Conservation (phyloP, 2,888 invertebrate genomes). For the Leptopilina syphax region DNA sequence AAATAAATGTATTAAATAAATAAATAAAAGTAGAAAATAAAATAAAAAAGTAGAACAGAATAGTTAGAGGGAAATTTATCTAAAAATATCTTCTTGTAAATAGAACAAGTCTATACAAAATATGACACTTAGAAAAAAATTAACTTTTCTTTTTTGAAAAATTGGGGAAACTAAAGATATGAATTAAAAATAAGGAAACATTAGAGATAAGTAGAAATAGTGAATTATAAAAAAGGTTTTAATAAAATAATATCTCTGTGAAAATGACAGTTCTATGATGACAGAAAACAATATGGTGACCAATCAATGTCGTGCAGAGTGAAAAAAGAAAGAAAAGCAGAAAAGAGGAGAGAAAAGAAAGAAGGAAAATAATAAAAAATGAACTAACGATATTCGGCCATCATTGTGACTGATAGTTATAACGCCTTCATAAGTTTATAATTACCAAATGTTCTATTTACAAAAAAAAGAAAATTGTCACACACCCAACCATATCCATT, state of each 20-base stretch:
- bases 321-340: conserved; percentile 9
- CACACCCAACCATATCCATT: conserved; percentile 8
- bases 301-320: conserved; percentile 10
- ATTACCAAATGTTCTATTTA: conserved; percentile 60
- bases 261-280: conserved; percentile 56
- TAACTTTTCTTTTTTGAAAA: too few relatives aligned
- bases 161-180: too few relatives aligned
- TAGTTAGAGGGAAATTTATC: neutral
- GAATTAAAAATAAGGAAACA: neutral
- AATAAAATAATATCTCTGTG: conserved; percentile 26
- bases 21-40: too few relatives aligned
- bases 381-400: conserved; percentile 71
- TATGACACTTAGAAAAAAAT: too few relatives aligned
- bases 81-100: neutral
- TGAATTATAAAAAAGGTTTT: neutral
- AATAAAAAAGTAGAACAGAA: too few relatives aligned
- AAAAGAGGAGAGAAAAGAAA: conserved; percentile 42
- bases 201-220: neutral
- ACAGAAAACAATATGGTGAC: conserved; percentile 60
- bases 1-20: too few relatives aligned
- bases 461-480: conserved; percentile 10
- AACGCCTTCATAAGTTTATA: conserved; percentile 68
- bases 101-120: too few relatives aligned
- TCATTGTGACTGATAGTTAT: conserved; percentile 65
- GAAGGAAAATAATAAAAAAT: conserved; percentile 61